A percentile compares a stretch with the other conserved stretches of the same genome.
phyloP scores from a whole-genome alignment of 2,797 vertebrate species.

The Liparis tanakae region DNA sequence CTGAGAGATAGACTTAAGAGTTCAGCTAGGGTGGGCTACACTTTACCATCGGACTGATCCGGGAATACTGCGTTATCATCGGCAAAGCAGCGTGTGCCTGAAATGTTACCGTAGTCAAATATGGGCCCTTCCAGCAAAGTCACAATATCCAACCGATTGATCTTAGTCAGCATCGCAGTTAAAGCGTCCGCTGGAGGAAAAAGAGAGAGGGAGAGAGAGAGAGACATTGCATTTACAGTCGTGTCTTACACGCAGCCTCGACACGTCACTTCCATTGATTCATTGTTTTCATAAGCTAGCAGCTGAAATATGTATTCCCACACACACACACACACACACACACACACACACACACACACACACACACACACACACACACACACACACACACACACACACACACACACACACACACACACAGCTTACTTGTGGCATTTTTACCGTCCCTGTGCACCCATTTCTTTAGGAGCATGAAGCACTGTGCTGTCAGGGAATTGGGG shows the following conservation, averaged over 20 bases:
- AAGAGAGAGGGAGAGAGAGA: constrained; percentile 32
- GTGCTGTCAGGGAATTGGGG: constrained; percentile 97
- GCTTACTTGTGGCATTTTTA: constrained; percentile 99
- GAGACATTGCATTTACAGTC: not conserved
- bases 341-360: no score
- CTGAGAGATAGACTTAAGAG: constrained; percentile 79
- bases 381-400: not conserved
- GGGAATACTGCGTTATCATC: constrained; percentile 98
- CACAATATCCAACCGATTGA: constrained; percentile 99
- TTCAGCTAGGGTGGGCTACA: constrained; percentile 88
- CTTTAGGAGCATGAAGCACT: constrained; percentile 99
- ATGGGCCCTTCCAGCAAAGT: constrained; percentile 99
- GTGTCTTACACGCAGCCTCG: not conserved
- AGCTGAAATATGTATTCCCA: constrained; percentile 4
- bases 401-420: constrained; percentile 5
- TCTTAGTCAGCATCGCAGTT: constrained; percentile 97
- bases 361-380: not conserved
- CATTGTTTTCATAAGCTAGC: not conserved
- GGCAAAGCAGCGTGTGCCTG: constrained; percentile 99
- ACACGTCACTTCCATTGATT: not conserved
- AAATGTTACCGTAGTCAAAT: constrained; percentile 99
- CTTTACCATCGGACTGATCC: constrained; percentile 98
- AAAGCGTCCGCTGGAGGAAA: constrained; percentile 94
- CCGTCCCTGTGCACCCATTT: constrained; percentile 99
- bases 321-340: no score